Evolutionary conservation across 2,797 vertebrate species (phyloP), one percentile per base, ranked within the genome.

Genomic region (Xiphorhynchus erythropygius): DNA sequence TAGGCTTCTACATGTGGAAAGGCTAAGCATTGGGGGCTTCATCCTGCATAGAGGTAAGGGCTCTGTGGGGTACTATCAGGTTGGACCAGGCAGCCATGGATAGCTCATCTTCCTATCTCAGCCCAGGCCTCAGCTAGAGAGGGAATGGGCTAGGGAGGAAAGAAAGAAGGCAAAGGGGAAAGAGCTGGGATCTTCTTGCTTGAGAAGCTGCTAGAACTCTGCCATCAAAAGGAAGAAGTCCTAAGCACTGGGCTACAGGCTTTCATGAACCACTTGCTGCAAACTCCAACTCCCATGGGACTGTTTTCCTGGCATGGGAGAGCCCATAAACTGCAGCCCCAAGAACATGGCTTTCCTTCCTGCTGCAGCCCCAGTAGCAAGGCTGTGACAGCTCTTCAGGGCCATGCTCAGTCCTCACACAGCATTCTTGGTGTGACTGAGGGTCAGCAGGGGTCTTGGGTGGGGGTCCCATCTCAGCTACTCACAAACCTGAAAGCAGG

Each of bases 221-320:
- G 84, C 79, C 73, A 88, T 91, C 89, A 95, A 94, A 94, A 91
- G 53, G 76, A 94, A 94, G 46, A 90, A 94, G 73, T 86, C 30
- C 82, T 81, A 87, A 65, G 76, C 4, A 1, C 35, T 80, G 53
- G 57, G 47, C 56, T 1, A 11, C 71, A 71, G 73, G 49, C 79
- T 95, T 94, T 94, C 79, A 80, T 77, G 63, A 83, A 53, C 71
- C 11, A 35, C 82, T 94, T 4, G 1, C 87, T 94, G 84, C 91
- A 94, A 94, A 83, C 10, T 53, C 68, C 0, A 0, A 52, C 39
- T 81, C 70, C 89, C 56, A 23, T 49, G 82, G 76, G 62, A 74
- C 76, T 91, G 53, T 95, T 94, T 94, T 93, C 49, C 93, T 95
- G 95, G 93, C 87, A 65, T 9, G 0, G 57, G 49, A 83, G 22